Base-by-base conservation (phyloP, 2,797 vertebrate species). In the Sardinella longiceps region DNA sequence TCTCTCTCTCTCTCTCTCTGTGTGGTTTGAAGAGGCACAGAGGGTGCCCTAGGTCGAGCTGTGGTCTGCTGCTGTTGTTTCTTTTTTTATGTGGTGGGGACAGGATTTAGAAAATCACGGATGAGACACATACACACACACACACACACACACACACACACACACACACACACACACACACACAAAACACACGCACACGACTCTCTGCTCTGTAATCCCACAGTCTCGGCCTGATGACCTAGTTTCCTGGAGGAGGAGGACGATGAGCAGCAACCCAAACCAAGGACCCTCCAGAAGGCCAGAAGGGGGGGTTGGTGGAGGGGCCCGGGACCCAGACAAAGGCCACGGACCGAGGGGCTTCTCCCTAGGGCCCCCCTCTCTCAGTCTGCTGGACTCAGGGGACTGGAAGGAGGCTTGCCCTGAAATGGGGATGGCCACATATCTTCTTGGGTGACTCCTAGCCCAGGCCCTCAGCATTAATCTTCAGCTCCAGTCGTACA, bases 201-300 rank as follows among this genome's bases (percentile, higher is more conserved):
- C 85, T 88, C 85, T 58, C 84, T 86, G 90, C 87, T 39, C 89
- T 60, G 82, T 96, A 95, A 96, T 96, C 94, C 93, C 87, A 89
- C 90, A 90, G 94, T 95, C 94, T 95, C 93, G 95, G 95, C 95
- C 94, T 95, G 94, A 90, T 96, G 94, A 95, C 95, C 95, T 93
- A 96, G 93, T 95, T 96, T 95, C 94, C 89, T 94, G 95, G 94
- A 95, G 92, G 37, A 95, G 92, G 37, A 77, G 70, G 33, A 37
- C 33, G 15, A 7, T 23, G 33, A 77, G 70, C 70, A 77, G 70
- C 58, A 15, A 50, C 28, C 12, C 46, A 82, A 12, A 82, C 28
- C 9, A 88, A 93, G 89, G 89, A 91, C 88, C 89, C 91, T 93
- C 91, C 91, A 93, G 91, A 94, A 89, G 94, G 85, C 85, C 81